Base-by-base conservation (phyloP, 1,140 invertebrate genomes). In the Drosophila pandora region DNA sequence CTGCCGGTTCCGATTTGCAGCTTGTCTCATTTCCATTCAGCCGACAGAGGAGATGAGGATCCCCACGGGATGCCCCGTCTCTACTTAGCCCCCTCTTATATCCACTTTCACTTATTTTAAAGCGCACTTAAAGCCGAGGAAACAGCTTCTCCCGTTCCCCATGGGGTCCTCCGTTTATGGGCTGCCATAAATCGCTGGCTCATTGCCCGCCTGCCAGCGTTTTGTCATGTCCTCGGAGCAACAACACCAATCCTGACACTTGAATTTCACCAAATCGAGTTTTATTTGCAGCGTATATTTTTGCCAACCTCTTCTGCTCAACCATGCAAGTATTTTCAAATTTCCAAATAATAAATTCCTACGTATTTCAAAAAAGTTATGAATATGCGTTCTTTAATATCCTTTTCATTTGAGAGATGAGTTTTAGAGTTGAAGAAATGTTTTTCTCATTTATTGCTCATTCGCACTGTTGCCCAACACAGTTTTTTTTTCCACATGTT, bases 1-100 rank as follows among this genome's bases (percentile, higher is more conserved):
- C 60, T 52, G 54, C 48, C 30, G n/a, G 28, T n/a, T 49, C 49
- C 52, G 43, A 69, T 69, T 69, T 79, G 49, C 53, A 69, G 50
- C 57, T 53, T 75, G 41, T 65, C 60, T 83, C 48, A 83, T 75
- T 79, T 83, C 52, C 45, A 55, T 59, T 67, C 55, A 7, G 9
- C n/a, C 22, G 28, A 25, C 62, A 17, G 22, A 32, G 50, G 10
- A 25, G 34, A 48, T 25, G 60, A 50, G 52, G 55, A 41, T 43
- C 12, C 10, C 9, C 28, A 43, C 13, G 17, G 12, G 7, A 21
- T 3, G 7, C 28, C 56, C 49, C 28, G 17, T 17, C 21, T 8
- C 32, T 4, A 28, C 25, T 28, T 28, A 17, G 8, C 22, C 17
- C 13, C 32, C 32, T 17, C 63, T 9, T 37, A 47, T 28, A 13